Conservation (phyloP, 1,140 invertebrate species). For the Bombus superbus region DNA sequence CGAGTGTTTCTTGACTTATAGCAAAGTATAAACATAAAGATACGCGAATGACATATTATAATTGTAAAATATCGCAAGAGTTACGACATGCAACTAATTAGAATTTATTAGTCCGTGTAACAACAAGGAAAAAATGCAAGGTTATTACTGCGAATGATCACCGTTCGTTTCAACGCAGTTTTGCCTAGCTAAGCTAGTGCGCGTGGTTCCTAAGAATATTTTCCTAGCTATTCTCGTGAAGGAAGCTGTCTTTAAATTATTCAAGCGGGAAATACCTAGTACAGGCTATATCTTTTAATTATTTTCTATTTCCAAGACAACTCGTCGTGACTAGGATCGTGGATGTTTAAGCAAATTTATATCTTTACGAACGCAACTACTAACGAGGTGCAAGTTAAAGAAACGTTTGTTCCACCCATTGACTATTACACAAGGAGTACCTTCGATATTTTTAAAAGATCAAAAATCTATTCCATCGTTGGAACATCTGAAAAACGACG, state of each 20-base stretch:
- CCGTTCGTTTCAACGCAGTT: background rate
- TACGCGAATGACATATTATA: background rate
- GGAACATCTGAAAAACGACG: too few species aligned
- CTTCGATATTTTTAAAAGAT: too few species aligned
- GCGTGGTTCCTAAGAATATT: background rate
- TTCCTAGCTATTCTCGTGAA: background rate
- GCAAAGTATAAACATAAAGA: background rate
- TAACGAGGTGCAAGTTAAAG: too few species aligned
- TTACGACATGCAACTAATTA: background rate
- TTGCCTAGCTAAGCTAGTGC: background rate
- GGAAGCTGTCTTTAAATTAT: background rate
- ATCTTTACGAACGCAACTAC: too few species aligned
- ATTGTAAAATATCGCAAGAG: background rate
- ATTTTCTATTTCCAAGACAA: too few species aligned
- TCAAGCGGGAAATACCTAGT: background rate
- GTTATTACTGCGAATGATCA: background rate
- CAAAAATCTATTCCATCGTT: too few species aligned
- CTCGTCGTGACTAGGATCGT: too few species aligned
- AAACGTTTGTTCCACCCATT: too few species aligned
- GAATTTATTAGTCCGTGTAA: background rate
- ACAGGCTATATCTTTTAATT: background rate
- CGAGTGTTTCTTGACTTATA: background rate
- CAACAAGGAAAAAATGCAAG: background rate
- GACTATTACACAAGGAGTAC: too few species aligned
- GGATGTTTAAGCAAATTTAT: too few species aligned